Percentiles rank a stretch among this genome's conserved stretches.
Evolutionary conservation across 2,888 invertebrate genomes (phyloP).

Genomic region (Archips xylosteana): DNA sequence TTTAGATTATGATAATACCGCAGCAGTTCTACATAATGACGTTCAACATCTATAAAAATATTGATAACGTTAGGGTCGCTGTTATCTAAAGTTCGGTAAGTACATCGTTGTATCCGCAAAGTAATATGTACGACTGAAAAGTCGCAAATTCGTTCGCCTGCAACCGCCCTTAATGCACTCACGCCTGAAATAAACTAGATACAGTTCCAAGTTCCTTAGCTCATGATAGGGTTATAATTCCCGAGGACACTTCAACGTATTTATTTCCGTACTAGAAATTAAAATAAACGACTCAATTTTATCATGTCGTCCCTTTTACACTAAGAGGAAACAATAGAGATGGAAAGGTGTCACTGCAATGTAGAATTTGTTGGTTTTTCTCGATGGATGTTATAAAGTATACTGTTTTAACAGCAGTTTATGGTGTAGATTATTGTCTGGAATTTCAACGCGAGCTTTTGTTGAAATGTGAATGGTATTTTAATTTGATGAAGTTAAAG

Average conservation of each 20-base stretch:
- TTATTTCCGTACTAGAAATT: conserved; percentile 2
- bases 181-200: conserved; percentile 46
- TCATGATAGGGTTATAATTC: conserved; percentile 41
- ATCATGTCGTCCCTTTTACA: conserved; percentile 17
- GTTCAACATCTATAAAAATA: no score
- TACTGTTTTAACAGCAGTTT: conserved; percentile 3
- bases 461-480: conserved; percentile 21
- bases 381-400: conserved; percentile 13
- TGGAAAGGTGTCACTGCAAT: not conserved
- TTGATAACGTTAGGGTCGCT: no score
- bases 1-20: no score
- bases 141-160: not conserved
- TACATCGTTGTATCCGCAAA: not conserved
- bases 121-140: not conserved
- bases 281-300: not conserved
- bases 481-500: conserved; percentile 23
- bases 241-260: conserved; percentile 18
- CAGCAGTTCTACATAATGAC: no score
- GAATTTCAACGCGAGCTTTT: conserved; percentile 14
- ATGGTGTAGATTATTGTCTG: conserved; percentile 19
- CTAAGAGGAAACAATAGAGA: not conserved
- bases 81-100: no score
- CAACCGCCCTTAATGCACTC: conserved; percentile 31
- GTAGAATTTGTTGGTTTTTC: conserved; percentile 4
- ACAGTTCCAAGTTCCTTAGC: conserved; percentile 43